Evolutionary conservation across 2,888 invertebrate species (phyloP), one percentile per base, ranked within the genome.

Genomic region (Ceraclea dissimilis): DNA sequence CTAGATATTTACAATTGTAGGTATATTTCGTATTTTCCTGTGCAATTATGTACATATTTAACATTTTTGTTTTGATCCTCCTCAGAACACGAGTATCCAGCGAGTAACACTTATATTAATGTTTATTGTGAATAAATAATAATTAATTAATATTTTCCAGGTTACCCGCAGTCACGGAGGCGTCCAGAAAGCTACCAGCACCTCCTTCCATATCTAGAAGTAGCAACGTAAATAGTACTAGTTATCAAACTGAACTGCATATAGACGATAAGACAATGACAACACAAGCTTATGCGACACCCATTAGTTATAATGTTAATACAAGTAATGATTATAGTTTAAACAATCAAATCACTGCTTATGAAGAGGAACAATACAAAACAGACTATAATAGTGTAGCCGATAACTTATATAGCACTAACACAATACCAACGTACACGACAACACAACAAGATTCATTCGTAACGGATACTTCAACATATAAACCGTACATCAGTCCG

Each of bases 101-200:
- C n/a, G n/a, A n/a, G n/a, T n/a, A n/a, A n/a, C n/a, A n/a, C n/a
- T n/a, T n/a, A n/a, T n/a, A n/a, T n/a, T n/a, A n/a, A n/a, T n/a
- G n/a, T n/a, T n/a, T n/a, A n/a, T n/a, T n/a, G n/a, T n/a, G n/a
- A n/a, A n/a, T n/a, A n/a, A n/a, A n/a, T n/a, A n/a, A n/a, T n/a
- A n/a, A n/a, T n/a, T n/a, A n/a, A n/a, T n/a, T n/a, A n/a, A n/a
- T n/a, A n/a, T n/a, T 48, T 61, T 61, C 53, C 54, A 61, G 61
- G 43, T 54, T 61, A 48, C 59, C 61, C 26, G 59, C 58, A 33
- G 61, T 61, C 6, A 61, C 57, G 2, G 61, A 61, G 55, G 50
- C 57, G 8, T 52, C 59, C 1, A 21, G 61, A 34, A 61, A 61
- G 39, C 48, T 61, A 18, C 61, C 61, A 10, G 61, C 57, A n/a